A percentile compares a stretch with the other conserved stretches of the same genome.
Evolutionary conservation across 2,888 invertebrate genomes (phyloP).

Genomic region (Thysanoteuthis rhombus): DNA sequence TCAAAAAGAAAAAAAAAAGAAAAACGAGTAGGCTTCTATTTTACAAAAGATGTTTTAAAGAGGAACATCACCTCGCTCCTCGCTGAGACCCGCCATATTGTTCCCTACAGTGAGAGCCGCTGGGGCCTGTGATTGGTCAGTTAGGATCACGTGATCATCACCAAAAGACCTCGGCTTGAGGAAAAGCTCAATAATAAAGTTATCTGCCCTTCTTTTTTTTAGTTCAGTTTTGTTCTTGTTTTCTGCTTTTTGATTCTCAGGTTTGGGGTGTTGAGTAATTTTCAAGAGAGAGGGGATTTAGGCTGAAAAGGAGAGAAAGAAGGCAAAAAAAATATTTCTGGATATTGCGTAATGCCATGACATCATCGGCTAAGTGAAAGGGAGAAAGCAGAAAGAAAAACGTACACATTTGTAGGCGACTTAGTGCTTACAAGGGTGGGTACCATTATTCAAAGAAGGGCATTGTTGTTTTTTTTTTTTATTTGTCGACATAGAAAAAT

Average conservation of each 20-base stretch:
- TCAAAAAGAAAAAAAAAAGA: neutral
- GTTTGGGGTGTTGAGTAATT: neutral
- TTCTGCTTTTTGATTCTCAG: neutral
- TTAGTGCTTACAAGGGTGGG: too few relatives aligned
- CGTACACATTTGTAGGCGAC: too few relatives aligned
- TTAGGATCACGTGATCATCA: neutral
- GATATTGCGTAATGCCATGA: too few relatives aligned
- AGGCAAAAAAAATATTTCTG: too few relatives aligned
- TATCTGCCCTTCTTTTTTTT: neutral
- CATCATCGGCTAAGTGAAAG: too few relatives aligned
- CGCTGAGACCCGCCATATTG: neutral
- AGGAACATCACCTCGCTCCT: neutral
- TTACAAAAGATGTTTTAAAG: neutral
- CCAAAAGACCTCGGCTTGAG: neutral
- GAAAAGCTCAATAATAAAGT: neutral
- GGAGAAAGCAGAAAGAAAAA: too few relatives aligned
- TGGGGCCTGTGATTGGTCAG: neutral
- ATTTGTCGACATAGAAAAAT: too few relatives aligned
- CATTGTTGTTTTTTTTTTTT: too few relatives aligned
- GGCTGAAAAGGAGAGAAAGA: too few relatives aligned
- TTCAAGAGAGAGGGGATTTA: too few relatives aligned
- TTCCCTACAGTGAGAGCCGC: neutral
- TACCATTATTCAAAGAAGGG: too few relatives aligned
- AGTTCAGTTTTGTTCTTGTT: neutral
- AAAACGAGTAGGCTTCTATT: neutral